Base-by-base conservation (phyloP, 2,888 invertebrate genomes). In the Prosapia bicincta region DNA sequence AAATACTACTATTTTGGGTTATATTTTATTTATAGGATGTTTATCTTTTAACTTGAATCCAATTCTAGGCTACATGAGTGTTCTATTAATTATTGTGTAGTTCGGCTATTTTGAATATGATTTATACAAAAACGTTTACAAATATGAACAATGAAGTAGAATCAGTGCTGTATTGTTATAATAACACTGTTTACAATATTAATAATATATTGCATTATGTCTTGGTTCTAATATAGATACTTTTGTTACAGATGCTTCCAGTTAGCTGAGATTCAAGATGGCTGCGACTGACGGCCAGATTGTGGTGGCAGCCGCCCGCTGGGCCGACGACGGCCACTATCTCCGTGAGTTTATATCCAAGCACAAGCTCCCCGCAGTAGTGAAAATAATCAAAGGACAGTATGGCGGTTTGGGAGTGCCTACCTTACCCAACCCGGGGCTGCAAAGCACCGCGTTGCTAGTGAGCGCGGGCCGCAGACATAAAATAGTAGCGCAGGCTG, bases 311-410 rank as follows among this genome's bases (percentile, higher is more conserved):
- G 94, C 94, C 80, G 93, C 94, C 77, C 89, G 92, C 83, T 87
- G 89, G 89, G 88, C 90, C 76, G 92, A 93, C 83, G 93, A 92
- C 82, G 91, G 91, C 75, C 89, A 88, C 82, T 92, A 92, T 84
- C 88, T 93, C 66, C 88, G 91, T 76, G 92, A 93, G 84, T 92
- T 91, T 84, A 91, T 92, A 23, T 74, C 82, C 83, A 93, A 92
- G 84, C 89, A 92, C 83, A 89, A 91, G 76, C 85, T 93, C 77
- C 97, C 97, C 15, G 92, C 91, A 81, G 92, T 97, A 81, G 94
- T 95, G 76, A 96, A 96, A 85, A 94, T 97, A 83, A 93, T 95
- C 82, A 96, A 97, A 85, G 97, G 98, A 79, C 96, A 97, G 85
- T 97, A 97, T 86, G 93, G 94, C 80, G 94, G 93, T 76, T 89